phyloP scores from a whole-genome alignment of 2,113 vertebrate genomes.

The Eulacestoma nigropectus region DNA sequence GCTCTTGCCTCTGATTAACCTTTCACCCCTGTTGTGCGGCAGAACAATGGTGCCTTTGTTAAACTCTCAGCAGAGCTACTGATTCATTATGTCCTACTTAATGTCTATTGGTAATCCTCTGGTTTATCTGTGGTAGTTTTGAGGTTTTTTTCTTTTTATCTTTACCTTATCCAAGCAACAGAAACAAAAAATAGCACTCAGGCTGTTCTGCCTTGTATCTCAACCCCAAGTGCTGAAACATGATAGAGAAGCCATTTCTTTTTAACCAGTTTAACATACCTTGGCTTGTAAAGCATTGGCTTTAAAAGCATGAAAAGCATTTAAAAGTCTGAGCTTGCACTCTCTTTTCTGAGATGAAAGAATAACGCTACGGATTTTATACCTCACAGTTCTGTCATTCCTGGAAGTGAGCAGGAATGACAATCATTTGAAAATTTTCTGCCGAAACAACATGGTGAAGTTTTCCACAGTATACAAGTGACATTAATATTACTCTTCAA shows the following conservation, averaged over 20 bases:
- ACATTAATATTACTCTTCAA: neutral
- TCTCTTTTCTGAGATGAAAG: neutral
- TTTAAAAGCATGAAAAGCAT: neutral
- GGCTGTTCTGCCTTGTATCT: neutral
- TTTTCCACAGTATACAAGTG: neutral
- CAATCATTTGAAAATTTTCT: neutral
- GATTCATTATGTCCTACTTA: slow-evolving; percentile 3
- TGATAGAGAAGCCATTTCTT: neutral
- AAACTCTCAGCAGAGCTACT: neutral
- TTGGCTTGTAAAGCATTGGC: neutral
- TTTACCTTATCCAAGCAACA: neutral
- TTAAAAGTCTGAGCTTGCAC: neutral
- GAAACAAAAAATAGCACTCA: neutral
- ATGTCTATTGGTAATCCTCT: neutral
- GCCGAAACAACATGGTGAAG: neutral
- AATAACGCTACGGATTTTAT: neutral
- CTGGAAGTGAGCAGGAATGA: neutral
- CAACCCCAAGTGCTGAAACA: neutral
- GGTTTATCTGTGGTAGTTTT: neutral
- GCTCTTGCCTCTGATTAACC: slow-evolving; percentile 27
- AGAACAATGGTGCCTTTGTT: neutral
- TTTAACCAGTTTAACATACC: neutral
- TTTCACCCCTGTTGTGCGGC: neutral
- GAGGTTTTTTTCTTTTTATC: neutral
- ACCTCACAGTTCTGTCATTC: neutral